phyloP scores from a whole-genome alignment of 2,888 invertebrate species.

The Clepsis dumicolana region DNA sequence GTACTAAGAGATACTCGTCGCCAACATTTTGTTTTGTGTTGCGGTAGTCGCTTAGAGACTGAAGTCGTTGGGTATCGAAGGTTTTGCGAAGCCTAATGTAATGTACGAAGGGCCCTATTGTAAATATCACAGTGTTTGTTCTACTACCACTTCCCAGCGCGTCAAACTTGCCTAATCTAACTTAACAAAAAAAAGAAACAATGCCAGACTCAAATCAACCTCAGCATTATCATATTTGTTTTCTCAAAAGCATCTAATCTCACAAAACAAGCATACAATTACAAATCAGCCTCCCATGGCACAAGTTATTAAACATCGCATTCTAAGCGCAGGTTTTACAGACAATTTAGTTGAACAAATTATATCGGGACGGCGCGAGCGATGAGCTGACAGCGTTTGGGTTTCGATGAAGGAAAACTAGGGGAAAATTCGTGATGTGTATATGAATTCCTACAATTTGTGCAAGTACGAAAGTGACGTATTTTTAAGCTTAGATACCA shows the following conservation, averaged over 20 bases:
- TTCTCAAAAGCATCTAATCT: conserved; percentile 67
- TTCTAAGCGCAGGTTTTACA: conserved; percentile 80
- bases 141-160: neutral
- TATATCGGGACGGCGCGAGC: conserved; percentile 61
- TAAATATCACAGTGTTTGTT: neutral
- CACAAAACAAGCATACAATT: conserved; percentile 67
- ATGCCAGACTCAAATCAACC: conserved; percentile 21
- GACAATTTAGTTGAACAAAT: conserved; percentile 84
- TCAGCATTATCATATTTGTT: conserved; percentile 63
- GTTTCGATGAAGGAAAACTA: neutral
- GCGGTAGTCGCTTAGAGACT: too few species aligned
- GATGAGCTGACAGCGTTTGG: conserved; percentile 48
- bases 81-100: too few species aligned
- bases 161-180: too few species aligned
- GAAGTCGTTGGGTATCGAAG: too few species aligned
- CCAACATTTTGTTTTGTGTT: too few species aligned
- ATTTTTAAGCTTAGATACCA: too few species aligned
- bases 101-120: too few species aligned
- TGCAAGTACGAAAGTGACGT: too few species aligned
- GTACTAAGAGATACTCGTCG: too few species aligned
- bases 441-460: too few species aligned
- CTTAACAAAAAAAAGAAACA: conserved; percentile 16
- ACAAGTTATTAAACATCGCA: conserved; percentile 80
- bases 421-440: too few species aligned
- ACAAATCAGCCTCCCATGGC: conserved; percentile 75